Evolutionary conservation across 2,888 invertebrate species (phyloP).

Genomic region (Lycaena phlaeas): DNA sequence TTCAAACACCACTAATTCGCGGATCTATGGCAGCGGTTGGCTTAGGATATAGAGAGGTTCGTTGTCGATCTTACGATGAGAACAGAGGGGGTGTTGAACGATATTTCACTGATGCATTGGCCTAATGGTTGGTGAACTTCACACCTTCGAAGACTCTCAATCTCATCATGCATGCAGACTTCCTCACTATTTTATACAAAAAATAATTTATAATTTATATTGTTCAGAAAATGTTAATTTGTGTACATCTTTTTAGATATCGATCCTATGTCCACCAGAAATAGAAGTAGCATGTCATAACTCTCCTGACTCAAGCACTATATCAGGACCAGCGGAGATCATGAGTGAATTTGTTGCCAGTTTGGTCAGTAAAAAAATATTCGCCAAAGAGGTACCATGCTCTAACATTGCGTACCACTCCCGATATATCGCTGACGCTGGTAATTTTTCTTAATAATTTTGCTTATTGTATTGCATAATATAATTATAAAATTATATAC

Average conservation of each 20-base stretch:
- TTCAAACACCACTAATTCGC: conserved; percentile 73
- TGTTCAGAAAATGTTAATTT: too few relatives aligned
- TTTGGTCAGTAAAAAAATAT: conserved; percentile 5
- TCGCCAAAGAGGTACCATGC: conserved; percentile 11
- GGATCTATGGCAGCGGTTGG: conserved; percentile 92
- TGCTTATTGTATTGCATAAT: not conserved
- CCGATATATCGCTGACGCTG: not conserved
- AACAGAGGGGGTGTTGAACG: too few relatives aligned
- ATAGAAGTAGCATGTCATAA: conserved; percentile 87
- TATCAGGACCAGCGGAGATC: conserved; percentile 80
- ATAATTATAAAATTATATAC: too few relatives aligned
- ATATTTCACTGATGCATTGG: too few relatives aligned
- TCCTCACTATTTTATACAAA: too few relatives aligned
- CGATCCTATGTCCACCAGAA: conserved; percentile 4
- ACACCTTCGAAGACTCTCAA: too few relatives aligned
- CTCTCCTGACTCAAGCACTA: conserved; percentile 80
- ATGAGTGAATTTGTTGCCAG: conserved; percentile 33
- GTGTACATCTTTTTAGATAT: conserved; percentile 9
- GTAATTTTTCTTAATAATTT: not conserved
- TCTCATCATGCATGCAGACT: too few relatives aligned
- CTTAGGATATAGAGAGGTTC: conserved; percentile 25
- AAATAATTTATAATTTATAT: not conserved
- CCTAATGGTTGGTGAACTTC: too few relatives aligned
- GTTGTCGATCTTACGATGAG: too few relatives aligned
- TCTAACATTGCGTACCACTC: conserved; percentile 5